Base-by-base conservation (phyloP, 2,113 vertebrate species). In the Heloderma charlesbogerti region DNA sequence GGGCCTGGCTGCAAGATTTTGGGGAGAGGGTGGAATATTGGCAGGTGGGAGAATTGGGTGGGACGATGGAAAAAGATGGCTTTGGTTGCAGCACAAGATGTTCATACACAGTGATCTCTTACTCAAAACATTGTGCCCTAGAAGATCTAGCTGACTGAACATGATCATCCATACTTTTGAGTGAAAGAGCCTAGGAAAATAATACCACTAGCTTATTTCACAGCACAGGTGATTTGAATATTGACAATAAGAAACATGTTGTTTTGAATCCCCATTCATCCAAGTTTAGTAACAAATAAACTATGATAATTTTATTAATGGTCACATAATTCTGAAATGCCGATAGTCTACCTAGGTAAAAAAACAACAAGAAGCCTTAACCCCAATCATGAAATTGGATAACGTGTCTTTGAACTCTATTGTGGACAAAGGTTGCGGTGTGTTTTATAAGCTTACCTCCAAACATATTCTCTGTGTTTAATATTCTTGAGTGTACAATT, bases 181-280 rank as follows among this genome's bases (percentile, higher is more conserved):
- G 20, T 20, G 37, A 40, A 77, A 8, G 40, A 45, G 22, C 1
- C 40, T 20, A 8, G 29, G 69, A 31, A 89, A 93, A 88, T 54
- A 3, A 13, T 88, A 88, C 54, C 57, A 34, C 16, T 1, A 13
- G 43, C 69, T 91, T 60, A 43, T 0, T 0, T 88, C 93, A 92
- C 85, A 86, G 92, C 92, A 93, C 82, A 54, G 45, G n/a, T 86
- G 34, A 63, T 85, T 79, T 88, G n/a, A 85, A n/a, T 91, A 89
- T 94, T 84, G 90, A 1, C 12, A 34, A 34, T 89, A 43, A 16
- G 77, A 4, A 63, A 37, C 29, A n/a, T 88, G 89, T 37, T 57
- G 80, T 91, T 94, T 93, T 91, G 79, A 88, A 67, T 29, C 20
- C 69, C 78, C 25, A 92, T 93, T 67, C 77, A 78, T 60, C n/a